A percentile compares a stretch with the other conserved stretches of the same genome.
Evolutionary conservation across 2,888 invertebrate species (phyloP).

Genomic region (Drosophila testacea): DNA sequence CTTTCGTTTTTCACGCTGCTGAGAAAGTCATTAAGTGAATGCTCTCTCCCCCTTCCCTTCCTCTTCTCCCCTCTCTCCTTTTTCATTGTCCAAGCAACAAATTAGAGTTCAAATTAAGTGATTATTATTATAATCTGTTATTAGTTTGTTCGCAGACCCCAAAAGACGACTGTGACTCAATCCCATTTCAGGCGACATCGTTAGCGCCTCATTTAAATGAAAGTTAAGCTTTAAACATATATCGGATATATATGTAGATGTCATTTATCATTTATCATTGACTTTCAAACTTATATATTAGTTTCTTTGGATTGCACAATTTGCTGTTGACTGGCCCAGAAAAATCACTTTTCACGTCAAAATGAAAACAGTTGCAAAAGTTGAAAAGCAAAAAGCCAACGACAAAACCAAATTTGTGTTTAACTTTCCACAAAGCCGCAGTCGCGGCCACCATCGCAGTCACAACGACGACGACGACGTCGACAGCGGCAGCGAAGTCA

Average conservation of each 20-base stretch:
- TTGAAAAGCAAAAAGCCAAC: conserved; percentile 40
- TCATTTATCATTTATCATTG: conserved; percentile 1
- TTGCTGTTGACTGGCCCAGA: conserved; percentile 10
- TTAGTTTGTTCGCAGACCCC: conserved; percentile 22
- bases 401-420: conserved; percentile 73
- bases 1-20: conserved; percentile 64
- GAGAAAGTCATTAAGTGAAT: conserved; percentile 74
- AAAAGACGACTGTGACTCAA: conserved; percentile 10
- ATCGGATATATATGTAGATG: background rate
- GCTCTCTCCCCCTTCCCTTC: conserved; percentile 3
- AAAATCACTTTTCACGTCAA: conserved; percentile 65
- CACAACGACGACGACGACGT: conserved; percentile 17
- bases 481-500: conserved; percentile 25
- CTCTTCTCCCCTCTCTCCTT: background rate
- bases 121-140: conserved; percentile 71
- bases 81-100: conserved; percentile 27
- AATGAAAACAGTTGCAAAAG: conserved; percentile 68
- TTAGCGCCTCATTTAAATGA: conserved; percentile 70
- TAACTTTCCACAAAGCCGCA: conserved; percentile 66
- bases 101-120: conserved; percentile 77
- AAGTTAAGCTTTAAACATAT: conserved; percentile 40
- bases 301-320: conserved; percentile 38
- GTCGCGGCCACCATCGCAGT: conserved; percentile 28
- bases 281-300: conserved; percentile 21
- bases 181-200: conserved; percentile 14